Evolutionary conservation across 1,140 invertebrate species (phyloP), one percentile per base, ranked within the genome.

Genomic region (Trachymyrmex cornetzi): DNA sequence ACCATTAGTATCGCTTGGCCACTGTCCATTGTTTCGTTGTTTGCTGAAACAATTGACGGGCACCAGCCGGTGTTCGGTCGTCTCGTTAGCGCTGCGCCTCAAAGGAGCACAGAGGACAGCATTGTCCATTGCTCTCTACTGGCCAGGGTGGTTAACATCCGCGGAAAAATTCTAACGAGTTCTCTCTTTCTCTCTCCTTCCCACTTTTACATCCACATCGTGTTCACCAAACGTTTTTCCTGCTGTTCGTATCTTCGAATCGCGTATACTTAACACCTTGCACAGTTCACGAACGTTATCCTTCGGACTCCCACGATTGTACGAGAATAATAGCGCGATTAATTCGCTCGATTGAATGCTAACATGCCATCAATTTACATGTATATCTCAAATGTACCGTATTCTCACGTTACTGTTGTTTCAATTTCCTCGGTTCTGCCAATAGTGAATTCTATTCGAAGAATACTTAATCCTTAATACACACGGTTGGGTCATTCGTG

Each of bases 1-100:
- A 85, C 94, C 94, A 95, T 95, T 95, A 95, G 94, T 95, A 95
- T 93, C 89, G 92, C 89, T 81, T 90, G 91, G 93, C 94, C 94
- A 95, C 94, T 95, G 94, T 95, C 94, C 94, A 95, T 95, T 95
- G 94, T 95, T 95, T 95, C 93, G 91, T 91, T 95, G 95, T 95
- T 95, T 95, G 95, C 94, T 92, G 94, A 94, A 95, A 95, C 95
- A 95, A 95, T 95, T 95, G 95, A 95, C 95, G 94, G 93, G 92
- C 88, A 87, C 92, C 85, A 77, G 87, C 74, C 87, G 90, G 91
- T 90, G 87, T 94, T 94, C 94, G 88, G 93, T 94, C 95, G 94
- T 95, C 95, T 95, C 95, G 95, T 95, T 95, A 95, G 95, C 94
- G 94, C 90, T 88, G 86, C 85, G 87, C 92, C 85, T 89, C 88